Evolutionary conservation across 2,888 invertebrate genomes (phyloP).

Genomic region (Cantharis rufa): DNA sequence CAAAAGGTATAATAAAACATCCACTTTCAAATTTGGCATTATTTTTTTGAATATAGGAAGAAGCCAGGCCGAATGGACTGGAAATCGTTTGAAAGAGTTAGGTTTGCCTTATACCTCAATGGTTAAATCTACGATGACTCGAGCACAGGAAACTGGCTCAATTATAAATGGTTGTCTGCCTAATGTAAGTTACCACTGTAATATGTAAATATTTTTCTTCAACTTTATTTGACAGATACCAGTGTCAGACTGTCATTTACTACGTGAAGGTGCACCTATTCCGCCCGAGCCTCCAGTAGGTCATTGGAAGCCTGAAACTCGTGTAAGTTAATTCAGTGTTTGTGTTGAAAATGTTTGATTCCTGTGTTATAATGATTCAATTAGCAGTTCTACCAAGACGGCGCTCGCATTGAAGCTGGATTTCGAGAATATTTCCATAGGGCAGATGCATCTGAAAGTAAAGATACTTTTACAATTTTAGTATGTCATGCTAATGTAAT

Average conservation of each 20-base stretch:
- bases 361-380: constrained; percentile 44
- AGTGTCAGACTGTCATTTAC: constrained; percentile 69
- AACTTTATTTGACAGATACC: constrained; percentile 61
- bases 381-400: constrained; percentile 91
- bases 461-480: constrained; percentile 85
- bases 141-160: constrained; percentile 89
- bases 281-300: constrained; percentile 91
- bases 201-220: not conserved
- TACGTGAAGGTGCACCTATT: constrained; percentile 93
- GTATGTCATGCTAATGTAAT: constrained; percentile 99
- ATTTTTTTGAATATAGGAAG: constrained; percentile 58
- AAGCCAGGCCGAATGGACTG: constrained; percentile 85
- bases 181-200: constrained; percentile 33
- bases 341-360: not conserved
- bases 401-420: constrained; percentile 93
- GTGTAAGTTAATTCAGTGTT: constrained; percentile 59
- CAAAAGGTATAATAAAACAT: constrained; percentile 65
- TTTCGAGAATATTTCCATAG: constrained; percentile 93
- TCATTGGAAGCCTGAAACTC: constrained; percentile 82
- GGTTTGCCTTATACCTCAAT: constrained; percentile 79
- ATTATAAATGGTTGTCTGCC: constrained; percentile 76
- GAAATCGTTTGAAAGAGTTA: constrained; percentile 76
- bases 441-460: constrained; percentile 76
- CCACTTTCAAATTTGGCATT: not conserved
- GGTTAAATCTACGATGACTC: constrained; percentile 87